Evolutionary conservation across 2,888 invertebrate species (phyloP).

Genomic region (Apodemia duryi): DNA sequence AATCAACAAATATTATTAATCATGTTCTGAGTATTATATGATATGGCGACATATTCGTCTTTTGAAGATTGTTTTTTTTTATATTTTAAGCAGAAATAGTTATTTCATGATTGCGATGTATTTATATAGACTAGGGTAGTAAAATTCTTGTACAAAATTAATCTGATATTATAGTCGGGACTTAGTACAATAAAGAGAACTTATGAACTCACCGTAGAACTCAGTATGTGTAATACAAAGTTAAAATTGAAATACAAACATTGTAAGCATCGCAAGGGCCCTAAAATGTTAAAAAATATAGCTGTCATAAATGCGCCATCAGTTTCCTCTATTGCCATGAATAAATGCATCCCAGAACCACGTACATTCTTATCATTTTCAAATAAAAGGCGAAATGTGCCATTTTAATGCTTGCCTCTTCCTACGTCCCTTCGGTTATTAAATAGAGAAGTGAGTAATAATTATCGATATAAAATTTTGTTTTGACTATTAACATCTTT

Average conservation of each 20-base stretch:
- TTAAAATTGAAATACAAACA: constrained; percentile 7
- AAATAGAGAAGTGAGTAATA: constrained; percentile 37
- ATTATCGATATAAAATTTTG: constrained; percentile 14
- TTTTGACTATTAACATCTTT: too few relatives aligned
- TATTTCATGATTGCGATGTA: too few relatives aligned
- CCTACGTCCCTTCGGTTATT: constrained; percentile 46
- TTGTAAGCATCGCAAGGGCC: constrained; percentile 10
- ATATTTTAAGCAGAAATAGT: too few relatives aligned
- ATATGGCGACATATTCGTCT: too few relatives aligned
- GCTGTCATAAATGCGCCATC: constrained; percentile 31
- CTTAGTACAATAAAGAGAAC: too few relatives aligned
- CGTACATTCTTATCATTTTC: constrained; percentile 50
- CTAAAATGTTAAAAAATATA: constrained; percentile 22
- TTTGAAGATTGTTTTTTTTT: too few relatives aligned
- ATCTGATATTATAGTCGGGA: too few relatives aligned
- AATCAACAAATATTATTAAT: too few relatives aligned
- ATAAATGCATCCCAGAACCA: constrained; percentile 38
- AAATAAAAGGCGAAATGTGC: constrained; percentile 53
- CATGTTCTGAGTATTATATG: too few relatives aligned
- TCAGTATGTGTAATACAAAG: background rate
- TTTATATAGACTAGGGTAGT: too few relatives aligned
- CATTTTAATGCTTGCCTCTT: constrained; percentile 54
- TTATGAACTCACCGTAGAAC: too few relatives aligned
- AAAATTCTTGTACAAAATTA: too few relatives aligned
- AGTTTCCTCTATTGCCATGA: constrained; percentile 34